A percentile compares a stretch with the other conserved stretches of the same genome.
phyloP scores from a whole-genome alignment of 2,888 invertebrate genomes.

The Stramonita haemastoma region DNA sequence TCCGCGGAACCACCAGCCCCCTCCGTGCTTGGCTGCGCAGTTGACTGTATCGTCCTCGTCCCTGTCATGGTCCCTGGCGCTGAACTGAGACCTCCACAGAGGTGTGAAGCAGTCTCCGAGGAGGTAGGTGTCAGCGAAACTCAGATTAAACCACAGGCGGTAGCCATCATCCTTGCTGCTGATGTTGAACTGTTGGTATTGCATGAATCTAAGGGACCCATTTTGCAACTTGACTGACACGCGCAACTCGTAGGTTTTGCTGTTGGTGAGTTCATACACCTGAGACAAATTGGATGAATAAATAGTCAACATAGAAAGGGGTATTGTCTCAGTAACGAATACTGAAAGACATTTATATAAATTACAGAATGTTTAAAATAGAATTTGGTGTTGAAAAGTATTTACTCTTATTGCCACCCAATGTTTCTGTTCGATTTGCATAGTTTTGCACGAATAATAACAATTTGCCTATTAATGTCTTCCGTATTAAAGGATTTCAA shows the following conservation, averaged over 20 bases:
- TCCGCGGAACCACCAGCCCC: conserved; percentile 35
- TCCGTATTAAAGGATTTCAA: no score
- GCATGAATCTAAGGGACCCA: conserved; percentile 14
- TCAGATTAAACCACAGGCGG: conserved; percentile 11
- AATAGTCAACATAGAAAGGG: no score
- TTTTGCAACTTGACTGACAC: background rate
- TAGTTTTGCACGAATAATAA: no score
- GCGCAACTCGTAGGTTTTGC: conserved; percentile 37
- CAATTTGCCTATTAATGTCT: no score
- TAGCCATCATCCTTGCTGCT: conserved; percentile 7
- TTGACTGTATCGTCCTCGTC: conserved; percentile 30
- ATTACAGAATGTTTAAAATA: no score
- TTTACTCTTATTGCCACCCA: no score
- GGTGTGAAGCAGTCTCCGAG: conserved; percentile 37
- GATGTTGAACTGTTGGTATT: conserved; percentile 28
- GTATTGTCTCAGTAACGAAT: no score
- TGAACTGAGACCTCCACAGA: conserved; percentile 26
- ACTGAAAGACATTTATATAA: no score
- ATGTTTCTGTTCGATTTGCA: no score
- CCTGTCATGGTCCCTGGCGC: conserved; percentile 34
- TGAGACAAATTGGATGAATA: background rate
- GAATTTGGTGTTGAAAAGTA: no score
- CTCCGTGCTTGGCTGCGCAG: conserved; percentile 27
- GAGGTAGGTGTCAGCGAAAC: background rate
- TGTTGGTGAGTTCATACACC: conserved; percentile 32